Evolutionary conservation across 2,888 invertebrate genomes (phyloP).

Genomic region (Phragmatobia fuliginosa): DNA sequence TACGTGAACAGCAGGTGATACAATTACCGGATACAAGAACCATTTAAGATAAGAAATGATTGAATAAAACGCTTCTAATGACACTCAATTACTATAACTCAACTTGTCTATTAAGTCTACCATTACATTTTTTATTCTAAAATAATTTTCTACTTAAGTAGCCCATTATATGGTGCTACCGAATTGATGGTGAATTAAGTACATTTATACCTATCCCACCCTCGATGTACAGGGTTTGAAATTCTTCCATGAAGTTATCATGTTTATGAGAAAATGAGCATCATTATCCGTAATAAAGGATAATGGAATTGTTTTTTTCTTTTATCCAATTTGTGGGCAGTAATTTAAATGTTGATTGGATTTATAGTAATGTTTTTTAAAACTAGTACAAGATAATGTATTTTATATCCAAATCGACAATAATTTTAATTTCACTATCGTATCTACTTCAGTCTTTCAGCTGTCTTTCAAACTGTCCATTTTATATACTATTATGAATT

Average conservation of each 20-base stretch:
- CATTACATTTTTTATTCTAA: slow-evolving; percentile 39
- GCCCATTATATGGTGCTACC: slow-evolving; percentile 39
- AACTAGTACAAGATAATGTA: too few species aligned
- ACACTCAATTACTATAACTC: slow-evolving; percentile 41
- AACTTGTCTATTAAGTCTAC: slow-evolving; percentile 52
- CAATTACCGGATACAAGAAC: slow-evolving; percentile 24
- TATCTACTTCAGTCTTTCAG: background rate
- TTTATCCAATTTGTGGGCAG: background rate
- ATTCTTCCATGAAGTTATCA: slow-evolving; percentile 17
- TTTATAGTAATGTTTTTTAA: too few species aligned
- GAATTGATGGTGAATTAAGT: slow-evolving; percentile 42
- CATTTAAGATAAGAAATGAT: slow-evolving; percentile 23
- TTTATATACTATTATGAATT: background rate
- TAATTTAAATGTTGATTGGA: background rate
- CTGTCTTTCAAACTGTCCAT: background rate
- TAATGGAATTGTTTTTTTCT: background rate
- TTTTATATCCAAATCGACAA: background rate
- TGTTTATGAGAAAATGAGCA: slow-evolving; percentile 14
- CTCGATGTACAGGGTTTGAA: slow-evolving; percentile 14
- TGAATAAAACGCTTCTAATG: slow-evolving; percentile 30
- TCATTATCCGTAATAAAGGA: background rate
- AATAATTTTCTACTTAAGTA: slow-evolving; percentile 38
- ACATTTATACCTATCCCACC: slow-evolving; percentile 49
- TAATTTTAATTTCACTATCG: background rate
- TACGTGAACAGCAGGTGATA: slow-evolving; percentile 33